Evolutionary conservation across 1,140 invertebrate genomes (phyloP).

Genomic region (Drosophila grimshawi): DNA sequence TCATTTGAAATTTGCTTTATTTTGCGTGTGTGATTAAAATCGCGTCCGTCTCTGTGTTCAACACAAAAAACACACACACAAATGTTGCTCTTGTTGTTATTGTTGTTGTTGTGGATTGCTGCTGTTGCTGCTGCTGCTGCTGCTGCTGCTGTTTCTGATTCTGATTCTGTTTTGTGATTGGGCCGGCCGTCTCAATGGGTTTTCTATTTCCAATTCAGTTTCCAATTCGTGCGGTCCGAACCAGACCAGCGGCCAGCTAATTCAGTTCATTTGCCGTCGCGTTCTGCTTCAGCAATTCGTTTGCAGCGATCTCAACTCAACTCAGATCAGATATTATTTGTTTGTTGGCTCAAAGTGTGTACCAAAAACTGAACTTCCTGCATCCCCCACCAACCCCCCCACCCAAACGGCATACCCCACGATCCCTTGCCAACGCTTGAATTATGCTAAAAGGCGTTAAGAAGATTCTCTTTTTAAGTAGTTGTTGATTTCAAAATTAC

Average conservation of each 20-base stretch:
- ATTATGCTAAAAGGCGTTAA: background rate
- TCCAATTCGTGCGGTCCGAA: conserved; percentile 48
- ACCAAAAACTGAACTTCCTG: background rate
- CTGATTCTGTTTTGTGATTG: conserved; percentile 18
- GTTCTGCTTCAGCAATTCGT: conserved; percentile 31
- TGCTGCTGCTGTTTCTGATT: conserved; percentile 20
- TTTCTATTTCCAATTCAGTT: conserved; percentile 72
- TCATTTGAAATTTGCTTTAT: conserved; percentile 59
- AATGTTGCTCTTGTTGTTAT: background rate
- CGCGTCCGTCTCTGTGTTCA: conserved; percentile 18
- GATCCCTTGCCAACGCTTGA: background rate
- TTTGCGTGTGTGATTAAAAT: conserved; percentile 73
- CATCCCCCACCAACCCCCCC: background rate
- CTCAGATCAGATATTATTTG: background rate
- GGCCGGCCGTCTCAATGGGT: conserved; percentile 39
- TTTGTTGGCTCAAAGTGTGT: background rate
- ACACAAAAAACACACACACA: background rate
- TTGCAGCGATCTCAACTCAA: conserved; percentile 7
- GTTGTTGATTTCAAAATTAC: background rate
- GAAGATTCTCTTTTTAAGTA: background rate
- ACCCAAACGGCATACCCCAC: background rate
- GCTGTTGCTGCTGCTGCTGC: conserved; percentile 16
- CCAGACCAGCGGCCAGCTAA: conserved; percentile 16
- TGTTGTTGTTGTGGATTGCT: background rate
- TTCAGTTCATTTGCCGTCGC: conserved; percentile 33